These are phyloP conservation scores for Trichogramma dendrolimi DNA, from an alignment of 2,888 invertebrate species.

Conservation along the genomic window DNA sequence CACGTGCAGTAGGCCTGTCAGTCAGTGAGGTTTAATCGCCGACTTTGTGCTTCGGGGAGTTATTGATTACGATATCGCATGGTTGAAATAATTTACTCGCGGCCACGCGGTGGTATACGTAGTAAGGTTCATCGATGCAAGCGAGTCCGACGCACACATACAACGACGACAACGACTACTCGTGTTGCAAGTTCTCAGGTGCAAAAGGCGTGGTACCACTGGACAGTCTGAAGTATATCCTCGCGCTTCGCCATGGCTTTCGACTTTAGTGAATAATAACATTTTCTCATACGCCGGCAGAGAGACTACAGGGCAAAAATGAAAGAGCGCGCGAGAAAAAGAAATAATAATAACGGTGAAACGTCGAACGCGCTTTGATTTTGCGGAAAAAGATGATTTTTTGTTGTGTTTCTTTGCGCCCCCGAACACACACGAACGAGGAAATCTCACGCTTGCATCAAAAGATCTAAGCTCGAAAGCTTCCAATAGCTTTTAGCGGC, in stretches of 20 bases:
- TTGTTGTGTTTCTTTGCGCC: too few relatives aligned
- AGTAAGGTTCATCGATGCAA: slow-evolving; percentile 14
- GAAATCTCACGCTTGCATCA: slow-evolving; percentile 30
- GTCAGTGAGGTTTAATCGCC: slow-evolving; percentile 30
- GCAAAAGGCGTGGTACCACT: slow-evolving; percentile 4
- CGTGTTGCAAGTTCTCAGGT: too few relatives aligned
- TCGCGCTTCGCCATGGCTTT: slow-evolving; percentile 4
- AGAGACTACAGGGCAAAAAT: not conserved
- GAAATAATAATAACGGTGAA: too few relatives aligned
- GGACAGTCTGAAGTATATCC: slow-evolving; percentile 5
- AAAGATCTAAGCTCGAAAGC: slow-evolving; percentile 37
- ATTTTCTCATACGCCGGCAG: not conserved
- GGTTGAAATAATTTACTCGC: slow-evolving; percentile 46
- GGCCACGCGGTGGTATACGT: not conserved
- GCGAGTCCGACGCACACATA: slow-evolving; percentile 5
- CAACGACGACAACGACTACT: slow-evolving; percentile 1
- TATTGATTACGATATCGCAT: slow-evolving; percentile 51
- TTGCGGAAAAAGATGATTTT: too few relatives aligned
- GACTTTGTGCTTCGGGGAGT: slow-evolving; percentile 28
- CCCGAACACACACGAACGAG: not conserved
- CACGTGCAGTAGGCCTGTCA: slow-evolving; percentile 25
- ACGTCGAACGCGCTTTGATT: too few relatives aligned
- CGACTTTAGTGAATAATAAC: slow-evolving; percentile 6
- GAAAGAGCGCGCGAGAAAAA: not conserved
- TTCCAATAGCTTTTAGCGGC: slow-evolving; percentile 45